Evolutionary conservation across 2,113 vertebrate species (phyloP), one percentile per base, ranked within the genome.

Genomic region (Plotosus lineatus): DNA sequence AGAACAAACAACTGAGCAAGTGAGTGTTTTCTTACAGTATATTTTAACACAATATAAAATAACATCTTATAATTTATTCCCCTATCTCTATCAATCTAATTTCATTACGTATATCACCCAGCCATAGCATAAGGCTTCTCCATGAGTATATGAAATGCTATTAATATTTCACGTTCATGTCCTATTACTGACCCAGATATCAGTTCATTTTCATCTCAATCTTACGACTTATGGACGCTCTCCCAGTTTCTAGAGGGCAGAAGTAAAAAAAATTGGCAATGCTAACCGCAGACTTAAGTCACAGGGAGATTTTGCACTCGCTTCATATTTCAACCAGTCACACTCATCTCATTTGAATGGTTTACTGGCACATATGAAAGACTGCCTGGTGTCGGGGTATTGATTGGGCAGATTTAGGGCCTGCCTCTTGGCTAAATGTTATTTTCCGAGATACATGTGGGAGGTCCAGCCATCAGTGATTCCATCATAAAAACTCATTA

Each of bases 291-390:
- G 26, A 40, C 81, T 28, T 78, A 86, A 87, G 87, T 88, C 87
- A 82, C 87, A 86, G 87, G 65, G 68, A 87, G 82, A 82, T 84
- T 87, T 87, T 85, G 84, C 33, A 68, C 63, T 71, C 79, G 83
- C 90, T 90, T 89, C 86, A 91, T 87, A 90, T 89, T 89, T 85
- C 85, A 84, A 85, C 56, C 88, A 82, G 86, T 86, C 91, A 89
- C 89, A 90, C 88, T 86, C 63, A 75, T 91, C 86, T 90, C 84
- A 89, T 91, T 90, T 93, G 89, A 94, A 93, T 93, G 90, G 93
- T 90, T 93, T 92, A 91, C 89, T 88, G 75, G 80, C 86, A 82
- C 81, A 84, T 89, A 89, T 89, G 91, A 91, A 88, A 81, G 87
- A 88, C 87, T 83, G 89, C 89, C 89, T 79, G 26, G 82, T 87